Percentiles rank a stretch among this genome's conserved stretches.
Evolutionary conservation across 2,888 invertebrate genomes (phyloP).

Genomic region (Dugesia japonica): DNA sequence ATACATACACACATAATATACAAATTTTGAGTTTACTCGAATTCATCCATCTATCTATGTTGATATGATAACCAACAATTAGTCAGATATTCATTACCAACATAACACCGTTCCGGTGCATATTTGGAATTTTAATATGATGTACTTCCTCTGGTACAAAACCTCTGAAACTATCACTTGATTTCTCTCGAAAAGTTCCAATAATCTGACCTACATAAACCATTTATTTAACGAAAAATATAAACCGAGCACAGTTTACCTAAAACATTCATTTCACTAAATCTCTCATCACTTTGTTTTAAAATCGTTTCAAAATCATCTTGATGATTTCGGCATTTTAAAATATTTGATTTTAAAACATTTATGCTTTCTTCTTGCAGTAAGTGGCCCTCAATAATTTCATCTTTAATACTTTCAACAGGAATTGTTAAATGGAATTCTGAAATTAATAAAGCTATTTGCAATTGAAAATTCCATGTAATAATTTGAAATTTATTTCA

Average conservation of each 20-base stretch:
- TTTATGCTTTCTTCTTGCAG: not conserved
- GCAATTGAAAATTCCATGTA: too few relatives aligned
- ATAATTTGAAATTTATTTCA: too few relatives aligned
- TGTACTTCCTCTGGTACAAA: not conserved
- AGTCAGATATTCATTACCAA: not conserved
- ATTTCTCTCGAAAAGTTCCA: not conserved
- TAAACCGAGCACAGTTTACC: too few relatives aligned
- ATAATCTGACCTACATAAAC: not conserved
- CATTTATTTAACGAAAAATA: not conserved
- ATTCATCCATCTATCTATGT: not conserved
- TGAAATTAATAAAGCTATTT: too few relatives aligned
- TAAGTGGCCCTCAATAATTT: not conserved
- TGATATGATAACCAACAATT: not conserved
- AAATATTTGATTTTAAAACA: not conserved
- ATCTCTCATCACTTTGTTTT: not conserved
- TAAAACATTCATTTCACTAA: constrained; percentile 3
- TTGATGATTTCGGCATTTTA: not conserved
- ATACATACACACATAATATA: not conserved
- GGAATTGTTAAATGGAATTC: not conserved
- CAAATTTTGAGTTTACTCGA: not conserved
- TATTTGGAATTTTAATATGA: constrained; percentile 9
- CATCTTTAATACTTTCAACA: not conserved
- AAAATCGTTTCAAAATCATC: not conserved
- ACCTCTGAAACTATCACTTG: not conserved
- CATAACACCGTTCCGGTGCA: not conserved